A percentile compares a stretch with the other conserved stretches of the same genome.
Evolutionary conservation across 2,888 invertebrate species (phyloP).

Genomic region (Parnassius apollo): DNA sequence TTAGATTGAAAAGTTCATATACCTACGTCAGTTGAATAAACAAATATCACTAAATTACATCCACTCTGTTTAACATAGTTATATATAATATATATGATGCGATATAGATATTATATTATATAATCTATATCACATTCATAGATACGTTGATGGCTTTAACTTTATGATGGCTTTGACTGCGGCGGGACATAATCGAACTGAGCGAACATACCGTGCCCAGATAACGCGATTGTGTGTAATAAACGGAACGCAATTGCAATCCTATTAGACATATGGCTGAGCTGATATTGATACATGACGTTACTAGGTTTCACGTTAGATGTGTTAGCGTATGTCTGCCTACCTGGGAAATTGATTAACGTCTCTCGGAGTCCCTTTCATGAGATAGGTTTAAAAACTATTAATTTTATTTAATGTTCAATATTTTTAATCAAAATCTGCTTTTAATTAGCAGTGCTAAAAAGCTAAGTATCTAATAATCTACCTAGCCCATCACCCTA

Average conservation of each 20-base stretch:
- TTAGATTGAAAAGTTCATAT: too few relatives aligned
- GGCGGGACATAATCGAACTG: slow-evolving; percentile 35
- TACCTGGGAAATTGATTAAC: slow-evolving; percentile 33
- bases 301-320: slow-evolving; percentile 64
- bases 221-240: slow-evolving; percentile 69
- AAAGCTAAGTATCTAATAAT: too few relatives aligned
- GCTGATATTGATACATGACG: slow-evolving; percentile 55
- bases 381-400: background rate
- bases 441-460: too few relatives aligned
- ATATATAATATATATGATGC: background rate
- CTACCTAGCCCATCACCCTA: too few relatives aligned
- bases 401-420: too few relatives aligned
- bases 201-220: slow-evolving; percentile 34
- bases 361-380: slow-evolving; percentile 17
- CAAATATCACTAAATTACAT: too few relatives aligned
- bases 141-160: slow-evolving; percentile 42
- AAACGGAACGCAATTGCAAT: slow-evolving; percentile 70
- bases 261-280: slow-evolving; percentile 69
- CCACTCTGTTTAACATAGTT: too few relatives aligned
- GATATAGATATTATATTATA: background rate
- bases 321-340: slow-evolving; percentile 37
- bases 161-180: slow-evolving; percentile 51
- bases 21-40: too few relatives aligned
- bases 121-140: slow-evolving; percentile 6
- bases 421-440: too few relatives aligned